These are phyloP conservation scores for Chelonoidis abingdonii DNA, from an alignment of 2,113 vertebrate genomes.

Conservation along the genomic window DNA sequence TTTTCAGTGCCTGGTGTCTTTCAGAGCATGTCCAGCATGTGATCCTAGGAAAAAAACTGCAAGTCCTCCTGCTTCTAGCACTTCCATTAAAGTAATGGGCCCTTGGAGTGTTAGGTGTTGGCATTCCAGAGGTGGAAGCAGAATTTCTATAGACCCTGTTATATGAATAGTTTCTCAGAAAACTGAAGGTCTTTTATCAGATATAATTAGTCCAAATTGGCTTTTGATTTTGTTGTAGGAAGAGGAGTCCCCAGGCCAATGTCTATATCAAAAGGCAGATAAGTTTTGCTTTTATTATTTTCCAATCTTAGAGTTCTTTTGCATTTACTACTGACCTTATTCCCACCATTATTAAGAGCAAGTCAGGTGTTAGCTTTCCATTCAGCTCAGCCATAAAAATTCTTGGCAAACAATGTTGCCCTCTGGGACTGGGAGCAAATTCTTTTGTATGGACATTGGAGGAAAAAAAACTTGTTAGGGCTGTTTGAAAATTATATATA, in stretches of 20 bases:
- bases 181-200: not conserved
- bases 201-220: not conserved
- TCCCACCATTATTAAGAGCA: not conserved
- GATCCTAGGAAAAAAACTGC: not conserved
- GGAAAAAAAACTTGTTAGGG: not conserved
- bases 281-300: not conserved
- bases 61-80: not conserved
- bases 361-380: conserved; percentile 22
- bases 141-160: fast-evolving
- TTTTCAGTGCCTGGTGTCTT: fast-evolving
- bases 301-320: not conserved
- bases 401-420: not conserved
- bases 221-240: not conserved
- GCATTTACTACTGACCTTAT: not conserved
- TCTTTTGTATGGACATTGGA: not conserved
- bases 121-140: not conserved
- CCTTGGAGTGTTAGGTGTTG: not conserved
- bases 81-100: fast-evolving
- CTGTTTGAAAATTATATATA: fast-evolving
- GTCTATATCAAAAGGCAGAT: fast-evolving
- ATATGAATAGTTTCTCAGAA: fast-evolving
- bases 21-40: fast-evolving
- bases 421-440: not conserved
- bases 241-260: not conserved
- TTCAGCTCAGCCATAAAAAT: not conserved